Base-by-base conservation (phyloP, 1,140 invertebrate genomes). In the Cataglyphis hispanica region DNA sequence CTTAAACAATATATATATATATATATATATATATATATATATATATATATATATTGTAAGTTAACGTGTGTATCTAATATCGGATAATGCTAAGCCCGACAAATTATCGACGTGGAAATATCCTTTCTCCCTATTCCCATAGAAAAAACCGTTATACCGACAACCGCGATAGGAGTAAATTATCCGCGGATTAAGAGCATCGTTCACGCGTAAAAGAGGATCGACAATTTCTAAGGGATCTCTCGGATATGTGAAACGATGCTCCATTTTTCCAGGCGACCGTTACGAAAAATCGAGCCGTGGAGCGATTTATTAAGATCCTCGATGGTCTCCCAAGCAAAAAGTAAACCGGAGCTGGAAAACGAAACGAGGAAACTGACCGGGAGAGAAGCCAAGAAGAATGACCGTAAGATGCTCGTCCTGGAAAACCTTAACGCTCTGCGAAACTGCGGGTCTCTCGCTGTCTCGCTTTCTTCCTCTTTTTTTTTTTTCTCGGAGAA, bases 291-390 rank as follows among this genome's bases (percentile, higher is more conserved):
- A 58, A 81, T 63, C 19, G 80, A 70, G 53, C 74, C 53, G n/a
- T 25, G 37, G 60, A 75, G 37, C 83, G 83, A 89, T 89, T 89
- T 88, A 88, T 89, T 81, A 88, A 87, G 87, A 88, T 86, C 46
- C 67, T 46, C 46, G 75, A 25, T 50, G 64, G 69, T 77, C 60
- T 83, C 75, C 63, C 69, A 37, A 63, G 69, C 83, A 31, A 75
- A 81, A 69, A 31, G 61, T 34, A 81, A 88, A 64, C 69, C 75
- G 37, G 67, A 81, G 76, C 27, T 69, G 86, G 34, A 25, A 22
- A 43, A 76, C 27, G 69, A 25, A 25, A 63, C 37, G n/a, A 19
- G 19, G 19, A 72, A 67, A 37, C 43, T 50, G 53, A 40, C 34
- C 74, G 16, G 11, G 7, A 27, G 5, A 43, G 50, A 53, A 25